A percentile compares a stretch with the other conserved stretches of the same genome.
Conservation (phyloP, 2,888 invertebrate genomes). For the Pyrrhia umbra region DNA sequence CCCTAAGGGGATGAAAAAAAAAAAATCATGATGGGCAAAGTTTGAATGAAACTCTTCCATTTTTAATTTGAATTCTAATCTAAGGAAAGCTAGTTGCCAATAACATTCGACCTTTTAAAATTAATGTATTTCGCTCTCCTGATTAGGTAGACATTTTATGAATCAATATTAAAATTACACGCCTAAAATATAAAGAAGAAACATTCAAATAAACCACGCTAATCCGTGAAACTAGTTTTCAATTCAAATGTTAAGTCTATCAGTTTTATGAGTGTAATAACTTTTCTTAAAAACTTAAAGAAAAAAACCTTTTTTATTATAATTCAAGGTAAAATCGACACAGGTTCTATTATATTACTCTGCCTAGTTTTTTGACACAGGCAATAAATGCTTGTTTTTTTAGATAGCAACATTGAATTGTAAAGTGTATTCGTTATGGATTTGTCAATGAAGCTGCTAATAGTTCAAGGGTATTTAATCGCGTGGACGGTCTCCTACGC, state of each 20-base stretch:
- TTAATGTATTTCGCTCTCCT: background rate
- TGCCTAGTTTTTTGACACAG: background rate
- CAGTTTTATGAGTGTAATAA: background rate
- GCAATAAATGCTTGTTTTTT: background rate
- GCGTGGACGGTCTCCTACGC: constrained; percentile 57
- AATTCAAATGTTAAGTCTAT: background rate
- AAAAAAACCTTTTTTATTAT: background rate
- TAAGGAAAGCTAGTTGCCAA: too few species aligned
- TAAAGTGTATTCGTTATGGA: constrained; percentile 9
- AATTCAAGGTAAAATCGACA: background rate
- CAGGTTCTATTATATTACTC: background rate
- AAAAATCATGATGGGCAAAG: too few species aligned
- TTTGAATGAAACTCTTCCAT: too few species aligned
- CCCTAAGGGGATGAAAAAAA: too few species aligned
- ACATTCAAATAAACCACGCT: background rate
- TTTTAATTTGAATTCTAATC: too few species aligned
- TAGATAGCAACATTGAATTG: background rate
- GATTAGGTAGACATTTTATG: background rate
- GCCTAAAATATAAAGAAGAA: background rate
- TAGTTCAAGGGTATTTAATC: constrained; percentile 46
- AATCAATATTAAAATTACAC: background rate
- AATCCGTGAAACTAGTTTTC: constrained; percentile 19
- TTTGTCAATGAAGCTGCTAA: constrained; percentile 18
- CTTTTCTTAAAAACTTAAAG: background rate
- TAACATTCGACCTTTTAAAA: too few species aligned